A percentile compares a stretch with the other conserved stretches of the same genome.
Evolutionary conservation across 2,888 invertebrate genomes (phyloP).

Genomic region (Pyrrhosoma nymphula): DNA sequence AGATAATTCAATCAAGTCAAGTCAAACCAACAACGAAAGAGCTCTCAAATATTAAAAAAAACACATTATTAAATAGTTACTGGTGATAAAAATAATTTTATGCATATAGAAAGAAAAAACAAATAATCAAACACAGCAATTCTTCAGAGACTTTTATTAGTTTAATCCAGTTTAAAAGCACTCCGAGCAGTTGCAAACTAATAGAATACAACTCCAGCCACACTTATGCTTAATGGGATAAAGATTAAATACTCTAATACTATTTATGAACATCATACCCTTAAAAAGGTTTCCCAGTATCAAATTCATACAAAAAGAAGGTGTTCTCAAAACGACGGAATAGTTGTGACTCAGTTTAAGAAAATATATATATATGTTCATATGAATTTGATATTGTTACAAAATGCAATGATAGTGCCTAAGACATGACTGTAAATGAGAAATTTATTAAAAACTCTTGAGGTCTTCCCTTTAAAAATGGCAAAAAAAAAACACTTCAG

Average conservation of each 20-base stretch:
- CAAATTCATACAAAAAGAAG: constrained; percentile 66
- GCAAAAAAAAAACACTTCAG: constrained; percentile 57
- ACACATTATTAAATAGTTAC: too few species aligned
- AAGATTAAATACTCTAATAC: constrained; percentile 66
- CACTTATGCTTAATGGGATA: constrained; percentile 57
- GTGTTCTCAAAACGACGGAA: constrained; percentile 63
- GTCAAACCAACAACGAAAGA: too few species aligned
- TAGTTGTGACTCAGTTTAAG: constrained; percentile 63
- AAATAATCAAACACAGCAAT: neutral
- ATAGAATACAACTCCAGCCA: constrained; percentile 66
- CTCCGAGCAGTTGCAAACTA: constrained; percentile 62
- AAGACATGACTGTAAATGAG: constrained; percentile 53
- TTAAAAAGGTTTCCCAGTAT: constrained; percentile 59
- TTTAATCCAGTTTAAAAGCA: constrained; percentile 59
- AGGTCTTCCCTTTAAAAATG: constrained; percentile 50
- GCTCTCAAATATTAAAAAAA: too few species aligned
- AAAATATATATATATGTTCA: constrained; percentile 61
- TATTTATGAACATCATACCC: constrained; percentile 60
- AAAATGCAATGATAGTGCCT: constrained; percentile 51
- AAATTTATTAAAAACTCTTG: constrained; percentile 9
- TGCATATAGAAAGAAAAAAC: too few species aligned
- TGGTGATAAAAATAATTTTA: too few species aligned
- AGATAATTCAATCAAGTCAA: too few species aligned
- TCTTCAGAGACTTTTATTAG: constrained; percentile 34
- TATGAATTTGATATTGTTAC: constrained; percentile 62